Percentiles rank a stretch among this genome's conserved stretches.
These are phyloP conservation scores for Homarus gammarus DNA, from an alignment of 2,888 invertebrate genomes.

Conservation along the genomic window DNA sequence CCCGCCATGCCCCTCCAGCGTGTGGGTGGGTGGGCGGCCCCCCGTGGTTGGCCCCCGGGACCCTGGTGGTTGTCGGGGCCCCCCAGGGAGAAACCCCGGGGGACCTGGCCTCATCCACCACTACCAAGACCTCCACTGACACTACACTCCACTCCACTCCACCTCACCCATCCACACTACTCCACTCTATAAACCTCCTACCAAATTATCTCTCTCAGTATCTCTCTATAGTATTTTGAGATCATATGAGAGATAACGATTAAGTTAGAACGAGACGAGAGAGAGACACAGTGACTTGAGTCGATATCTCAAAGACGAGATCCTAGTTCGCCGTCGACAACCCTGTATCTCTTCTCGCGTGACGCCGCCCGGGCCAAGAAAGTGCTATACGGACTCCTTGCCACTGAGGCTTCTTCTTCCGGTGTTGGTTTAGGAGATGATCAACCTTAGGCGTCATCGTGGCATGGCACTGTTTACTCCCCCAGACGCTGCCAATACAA, in stretches of 20 bases:
- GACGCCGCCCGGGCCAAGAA: background rate
- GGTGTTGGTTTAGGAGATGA: background rate
- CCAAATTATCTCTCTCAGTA: no score
- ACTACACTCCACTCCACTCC: no score
- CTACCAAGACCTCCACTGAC: background rate
- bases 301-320: no score
- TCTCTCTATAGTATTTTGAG: no score
- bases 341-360: background rate
- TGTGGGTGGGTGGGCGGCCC: background rate
- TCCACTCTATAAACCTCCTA: no score
- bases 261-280: no score
- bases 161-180: background rate
- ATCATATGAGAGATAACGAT: no score
- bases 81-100: conserved; percentile 16
- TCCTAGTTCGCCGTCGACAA: background rate
- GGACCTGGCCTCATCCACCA: background rate
- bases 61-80: background rate
- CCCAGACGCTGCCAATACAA: no score
- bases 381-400: background rate
- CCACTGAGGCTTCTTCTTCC: background rate
- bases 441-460: no score
- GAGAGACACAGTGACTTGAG: no score
- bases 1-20: background rate
- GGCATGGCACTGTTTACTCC: no score
- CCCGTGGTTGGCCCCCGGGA: background rate